Conservation (phyloP, 2,797 vertebrate species). For the Heteromormyrus szaboi region DNA sequence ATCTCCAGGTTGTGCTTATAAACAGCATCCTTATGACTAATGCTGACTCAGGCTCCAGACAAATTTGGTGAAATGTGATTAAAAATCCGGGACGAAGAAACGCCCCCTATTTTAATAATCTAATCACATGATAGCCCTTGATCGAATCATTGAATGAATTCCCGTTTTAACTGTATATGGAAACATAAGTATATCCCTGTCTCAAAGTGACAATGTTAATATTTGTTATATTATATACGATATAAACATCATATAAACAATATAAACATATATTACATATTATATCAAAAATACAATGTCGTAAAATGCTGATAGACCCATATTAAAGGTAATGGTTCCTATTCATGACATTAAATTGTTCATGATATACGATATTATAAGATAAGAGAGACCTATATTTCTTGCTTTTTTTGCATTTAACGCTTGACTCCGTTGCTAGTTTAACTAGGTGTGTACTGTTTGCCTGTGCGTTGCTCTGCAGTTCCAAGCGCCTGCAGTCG, state of each 20-base stretch:
- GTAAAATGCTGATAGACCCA: background rate
- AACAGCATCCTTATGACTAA: conserved; percentile 48
- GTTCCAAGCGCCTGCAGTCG: background rate
- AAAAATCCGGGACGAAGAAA: background rate
- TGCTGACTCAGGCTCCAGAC: conserved; percentile 40
- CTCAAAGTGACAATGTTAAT: background rate
- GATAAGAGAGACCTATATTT: background rate
- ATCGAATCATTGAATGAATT: background rate
- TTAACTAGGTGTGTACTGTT: background rate
- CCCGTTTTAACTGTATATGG: background rate
- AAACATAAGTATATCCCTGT: background rate
- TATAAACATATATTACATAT: background rate
- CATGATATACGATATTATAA: background rate
- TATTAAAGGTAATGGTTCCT: background rate
- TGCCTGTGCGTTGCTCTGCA: background rate
- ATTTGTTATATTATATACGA: background rate
- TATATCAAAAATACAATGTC: background rate
- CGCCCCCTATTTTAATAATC: background rate
- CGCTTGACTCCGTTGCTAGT: background rate
- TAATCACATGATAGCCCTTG: background rate
- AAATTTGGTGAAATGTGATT: background rate
- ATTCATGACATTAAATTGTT: background rate
- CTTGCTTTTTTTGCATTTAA: background rate
- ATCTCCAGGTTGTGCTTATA: conserved; percentile 36
- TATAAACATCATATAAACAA: background rate